Percentiles rank a stretch among this genome's conserved stretches.
Evolutionary conservation across 2,113 vertebrate species (phyloP).

Genomic region (Vicugna pacos): DNA sequence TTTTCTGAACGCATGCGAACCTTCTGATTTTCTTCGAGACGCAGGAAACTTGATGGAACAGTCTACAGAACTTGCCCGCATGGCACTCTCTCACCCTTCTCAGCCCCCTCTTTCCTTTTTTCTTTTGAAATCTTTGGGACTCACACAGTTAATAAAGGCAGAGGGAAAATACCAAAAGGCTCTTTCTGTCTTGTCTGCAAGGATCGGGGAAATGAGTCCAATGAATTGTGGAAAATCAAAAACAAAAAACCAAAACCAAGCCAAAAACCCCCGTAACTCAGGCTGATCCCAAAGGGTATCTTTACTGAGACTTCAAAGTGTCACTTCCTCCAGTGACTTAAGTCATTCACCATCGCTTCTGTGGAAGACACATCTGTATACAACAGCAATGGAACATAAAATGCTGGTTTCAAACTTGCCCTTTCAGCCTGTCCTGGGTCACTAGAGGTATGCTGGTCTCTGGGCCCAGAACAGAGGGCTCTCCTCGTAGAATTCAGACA

Average conservation of each 20-base stretch:
- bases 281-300: slow-evolving; percentile 47
- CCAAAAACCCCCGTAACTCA: neutral
- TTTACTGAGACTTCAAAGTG: slow-evolving; percentile 35
- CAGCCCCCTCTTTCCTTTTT: neutral
- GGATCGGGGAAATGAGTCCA: slow-evolving; percentile 56
- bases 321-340: slow-evolving; percentile 35
- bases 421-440: neutral
- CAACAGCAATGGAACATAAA: neutral
- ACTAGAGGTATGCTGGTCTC: neutral
- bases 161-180: slow-evolving; percentile 48
- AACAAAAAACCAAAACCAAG: neutral
- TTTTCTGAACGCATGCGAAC: neutral
- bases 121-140: slow-evolving; percentile 49
- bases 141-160: neutral
- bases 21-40: neutral
- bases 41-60: neutral
- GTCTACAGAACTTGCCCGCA: neutral
- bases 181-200: slow-evolving; percentile 64
- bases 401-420: neutral
- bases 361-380: neutral
- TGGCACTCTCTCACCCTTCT: neutral
- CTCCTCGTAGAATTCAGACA: neutral
- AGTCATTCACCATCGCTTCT: neutral
- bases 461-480: neutral
- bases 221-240: slow-evolving; percentile 30